A percentile compares a stretch with the other conserved stretches of the same genome.
phyloP scores from a whole-genome alignment of 92 coral and sea anemone species.

The Zoanthus solanderi region DNA sequence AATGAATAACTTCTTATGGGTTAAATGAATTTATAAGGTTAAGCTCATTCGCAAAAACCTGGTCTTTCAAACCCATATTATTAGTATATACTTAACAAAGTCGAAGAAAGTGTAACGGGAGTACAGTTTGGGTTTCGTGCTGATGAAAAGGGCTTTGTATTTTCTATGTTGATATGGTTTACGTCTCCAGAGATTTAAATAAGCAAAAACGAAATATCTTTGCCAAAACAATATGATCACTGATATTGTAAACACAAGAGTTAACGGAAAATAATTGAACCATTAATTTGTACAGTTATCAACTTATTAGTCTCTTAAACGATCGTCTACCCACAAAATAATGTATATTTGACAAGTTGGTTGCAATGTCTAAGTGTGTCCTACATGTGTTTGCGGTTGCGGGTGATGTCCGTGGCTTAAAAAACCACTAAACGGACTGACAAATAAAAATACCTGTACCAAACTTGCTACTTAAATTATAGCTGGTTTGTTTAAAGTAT shows the following conservation, averaged over 20 bases:
- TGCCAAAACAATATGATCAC: too few relatives aligned
- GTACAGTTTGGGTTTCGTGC: too few relatives aligned
- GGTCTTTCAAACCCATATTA: too few relatives aligned
- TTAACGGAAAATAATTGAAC: slow-evolving; percentile 2
- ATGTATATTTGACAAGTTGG: not conserved
- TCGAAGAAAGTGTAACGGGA: too few relatives aligned
- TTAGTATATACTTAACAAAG: too few relatives aligned
- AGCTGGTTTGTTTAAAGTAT: not conserved
- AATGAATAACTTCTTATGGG: not conserved
- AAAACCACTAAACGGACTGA: not conserved
- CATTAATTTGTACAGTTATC: slow-evolving; percentile 15
- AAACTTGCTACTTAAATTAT: not conserved
- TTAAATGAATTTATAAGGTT: too few relatives aligned
- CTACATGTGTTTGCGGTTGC: slow-evolving; percentile 22
- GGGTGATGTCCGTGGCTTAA: not conserved
- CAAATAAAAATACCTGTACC: not conserved
- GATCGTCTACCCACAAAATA: not conserved
- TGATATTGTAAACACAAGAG: not conserved
- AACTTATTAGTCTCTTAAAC: not conserved
- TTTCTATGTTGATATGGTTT: too few relatives aligned
- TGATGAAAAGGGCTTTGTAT: too few relatives aligned
- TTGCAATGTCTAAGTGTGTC: not conserved
- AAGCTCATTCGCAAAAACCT: too few relatives aligned
- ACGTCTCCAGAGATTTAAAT: too few relatives aligned
- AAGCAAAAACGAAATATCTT: too few relatives aligned